Evolutionary conservation across 2,113 vertebrate species (phyloP).

Genomic region (cat (Felis catus)): DNA sequence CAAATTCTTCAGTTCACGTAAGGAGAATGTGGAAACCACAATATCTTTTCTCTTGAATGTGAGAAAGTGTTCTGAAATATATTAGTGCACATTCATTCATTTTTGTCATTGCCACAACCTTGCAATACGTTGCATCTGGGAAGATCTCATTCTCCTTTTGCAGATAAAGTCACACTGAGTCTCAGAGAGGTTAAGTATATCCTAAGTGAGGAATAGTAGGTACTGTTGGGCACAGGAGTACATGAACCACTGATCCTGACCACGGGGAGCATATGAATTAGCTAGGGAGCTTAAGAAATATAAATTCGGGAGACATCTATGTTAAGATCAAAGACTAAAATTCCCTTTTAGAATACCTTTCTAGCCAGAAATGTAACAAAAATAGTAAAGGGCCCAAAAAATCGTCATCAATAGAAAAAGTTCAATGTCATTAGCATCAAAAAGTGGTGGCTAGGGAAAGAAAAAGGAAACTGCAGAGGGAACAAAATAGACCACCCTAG

Average conservation of each 20-base stretch:
- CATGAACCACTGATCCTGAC: not conserved
- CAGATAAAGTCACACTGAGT: not conserved
- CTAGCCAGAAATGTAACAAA: not conserved
- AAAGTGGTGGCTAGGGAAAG: not conserved
- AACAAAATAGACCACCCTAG: not conserved
- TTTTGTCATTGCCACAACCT: not conserved
- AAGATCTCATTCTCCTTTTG: not conserved
- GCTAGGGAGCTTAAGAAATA: not conserved
- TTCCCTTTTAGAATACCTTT: not conserved
- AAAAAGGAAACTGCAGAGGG: not conserved
- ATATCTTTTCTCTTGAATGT: not conserved
- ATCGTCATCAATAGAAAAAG: not conserved
- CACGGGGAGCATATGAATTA: not conserved
- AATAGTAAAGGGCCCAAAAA: not conserved
- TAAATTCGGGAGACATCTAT: not conserved
- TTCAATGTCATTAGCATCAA: not conserved
- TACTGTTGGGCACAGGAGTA: not conserved
- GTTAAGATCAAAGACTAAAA: not conserved
- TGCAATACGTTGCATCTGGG: not conserved
- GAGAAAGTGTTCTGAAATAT: not conserved
- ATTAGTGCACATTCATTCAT: not conserved
- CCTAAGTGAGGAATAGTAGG: not conserved
- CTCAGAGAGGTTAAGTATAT: not conserved
- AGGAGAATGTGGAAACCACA: not conserved
- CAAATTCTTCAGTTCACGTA: not conserved